Base-by-base conservation (phyloP, 1,140 invertebrate genomes). In the Chironomus tepperi region DNA sequence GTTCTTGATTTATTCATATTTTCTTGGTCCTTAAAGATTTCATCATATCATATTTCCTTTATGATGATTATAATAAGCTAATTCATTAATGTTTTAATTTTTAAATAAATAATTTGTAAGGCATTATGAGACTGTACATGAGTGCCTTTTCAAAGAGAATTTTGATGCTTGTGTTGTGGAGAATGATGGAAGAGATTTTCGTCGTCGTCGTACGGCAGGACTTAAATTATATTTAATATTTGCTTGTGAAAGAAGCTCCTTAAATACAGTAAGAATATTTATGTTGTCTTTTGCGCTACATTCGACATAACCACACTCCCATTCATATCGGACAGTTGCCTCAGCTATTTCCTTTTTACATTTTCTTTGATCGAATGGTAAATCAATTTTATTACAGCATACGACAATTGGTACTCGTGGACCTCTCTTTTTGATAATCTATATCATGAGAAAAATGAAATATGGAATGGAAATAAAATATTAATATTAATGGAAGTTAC, bases 251-350 rank as follows among this genome's bases (percentile, higher is more conserved):
- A 88, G 77, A 2, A 88, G 79, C 75, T 86, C 84, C 76, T 82
- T 81, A 74, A 82, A 82, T 43, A 82, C 79, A 21, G 82, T 76
- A 16, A 83, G 76, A 74, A 85, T 81, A 75, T 84, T 82, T 7
- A 77, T 16, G 77, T 86, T 85, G 0, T 84, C 81, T 76, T 87
- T 87, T 34, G 87, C 87, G 12, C 85, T 87, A 70, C 83, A 82
- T 78, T 87, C 85, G 0, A 88, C 82, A 77, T 85, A 88, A 6
- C 85, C 87, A 74, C 84, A 82, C 72, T 84, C 83, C 86, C 86
- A 88, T 75, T 87, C 85, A 47, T 85, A 82, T 8, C 79, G 80
- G 7, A 84, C 84, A 16, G 83, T 80, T 7, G 82, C 82, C 77
- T 87, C 86, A 0, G 83, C 81, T 1, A 82, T 79, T 76, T 85